Conservation (phyloP, 2,113 vertebrate genomes). For the pig (Sus scrofa) region T2T-Sscrofa CM000817.6:88021501-88022000, state of each 20-base stretch:
- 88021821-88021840: background rate
- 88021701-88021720: background rate
- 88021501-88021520: background rate
- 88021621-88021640: background rate
- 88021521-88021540: background rate
- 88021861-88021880: background rate
- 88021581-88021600: background rate
- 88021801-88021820: background rate
- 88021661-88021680: background rate
- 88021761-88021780: background rate
- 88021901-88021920: background rate
- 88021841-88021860: background rate
- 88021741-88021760: background rate
- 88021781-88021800: background rate
- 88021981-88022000: background rate
- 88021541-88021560: conserved; percentile 6
- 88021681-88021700: background rate
- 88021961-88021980: background rate
- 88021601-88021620: conserved; percentile 2
- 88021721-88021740: background rate
- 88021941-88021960: conserved; percentile 26
- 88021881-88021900: conserved; percentile 28
- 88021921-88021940: background rate
- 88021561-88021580: background rate
- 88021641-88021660: conserved; percentile 10